phyloP scores from a whole-genome alignment of 2,797 vertebrate genomes.

The Betta splendens region DNA sequence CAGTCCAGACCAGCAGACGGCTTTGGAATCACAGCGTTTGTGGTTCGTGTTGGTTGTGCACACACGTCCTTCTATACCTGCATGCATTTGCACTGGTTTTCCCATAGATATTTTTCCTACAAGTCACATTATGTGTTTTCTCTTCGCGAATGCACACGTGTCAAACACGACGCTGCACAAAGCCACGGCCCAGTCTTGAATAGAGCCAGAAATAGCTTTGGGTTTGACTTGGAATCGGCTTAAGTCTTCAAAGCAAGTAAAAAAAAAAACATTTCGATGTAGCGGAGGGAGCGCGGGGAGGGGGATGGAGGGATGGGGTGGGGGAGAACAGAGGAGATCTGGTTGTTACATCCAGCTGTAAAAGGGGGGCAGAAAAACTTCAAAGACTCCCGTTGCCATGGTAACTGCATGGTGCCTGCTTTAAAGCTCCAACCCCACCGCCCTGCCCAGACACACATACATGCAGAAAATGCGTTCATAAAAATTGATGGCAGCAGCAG shows the following conservation, averaged over 20 bases:
- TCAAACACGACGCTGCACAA: slow-evolving; percentile 66
- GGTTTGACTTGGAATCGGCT: slow-evolving; percentile 83
- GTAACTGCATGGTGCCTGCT: slow-evolving; percentile 77
- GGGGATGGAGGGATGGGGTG: slow-evolving; percentile 30
- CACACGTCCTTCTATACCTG: slow-evolving; percentile 6
- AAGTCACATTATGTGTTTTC: slow-evolving; percentile 36
- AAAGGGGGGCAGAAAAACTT: slow-evolving; percentile 68
- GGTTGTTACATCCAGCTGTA: slow-evolving; percentile 76
- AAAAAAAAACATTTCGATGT: slow-evolving; percentile 66
- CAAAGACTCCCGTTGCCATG: slow-evolving; percentile 80
- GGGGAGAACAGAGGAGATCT: slow-evolving; percentile 67
- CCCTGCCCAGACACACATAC: slow-evolving; percentile 40
- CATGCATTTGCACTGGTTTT: slow-evolving; percentile 24
- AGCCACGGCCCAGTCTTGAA: slow-evolving; percentile 71
- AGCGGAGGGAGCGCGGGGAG: slow-evolving; percentile 69
- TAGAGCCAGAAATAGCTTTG: slow-evolving; percentile 79
- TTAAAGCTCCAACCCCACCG: slow-evolving; percentile 49
- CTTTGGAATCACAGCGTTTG: slow-evolving; percentile 49
- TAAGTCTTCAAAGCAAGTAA: slow-evolving; percentile 86
- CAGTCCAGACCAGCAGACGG: slow-evolving; percentile 27
- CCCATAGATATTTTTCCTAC: slow-evolving; percentile 13
- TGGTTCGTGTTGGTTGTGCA: slow-evolving; percentile 38
- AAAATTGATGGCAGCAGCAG: slow-evolving; percentile 48
- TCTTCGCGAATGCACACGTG: slow-evolving; percentile 44
- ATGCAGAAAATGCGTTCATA: slow-evolving; percentile 61